Evolutionary conservation across 1,140 invertebrate species (phyloP).

Genomic region (Epicauta chinensis): DNA sequence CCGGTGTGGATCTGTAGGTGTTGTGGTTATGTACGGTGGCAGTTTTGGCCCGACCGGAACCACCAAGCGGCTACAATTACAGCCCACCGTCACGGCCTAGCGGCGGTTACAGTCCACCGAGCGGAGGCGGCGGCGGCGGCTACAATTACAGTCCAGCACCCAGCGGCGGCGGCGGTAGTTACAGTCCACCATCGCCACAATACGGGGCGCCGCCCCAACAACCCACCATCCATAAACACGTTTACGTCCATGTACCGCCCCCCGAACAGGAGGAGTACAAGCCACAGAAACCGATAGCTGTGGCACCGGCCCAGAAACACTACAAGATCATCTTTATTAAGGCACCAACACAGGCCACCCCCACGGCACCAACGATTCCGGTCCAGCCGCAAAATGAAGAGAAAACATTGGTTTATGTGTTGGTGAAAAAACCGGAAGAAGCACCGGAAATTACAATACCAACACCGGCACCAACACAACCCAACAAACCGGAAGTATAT

Average conservation of each 20-base stretch:
- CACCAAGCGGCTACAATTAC: too few species aligned
- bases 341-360: slow-evolving; percentile 71
- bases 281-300: slow-evolving; percentile 54
- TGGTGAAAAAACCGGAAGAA: slow-evolving; percentile 79
- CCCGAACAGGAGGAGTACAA: slow-evolving; percentile 69
- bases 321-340: slow-evolving; percentile 89
- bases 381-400: slow-evolving; percentile 73
- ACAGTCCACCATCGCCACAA: slow-evolving; percentile 49
- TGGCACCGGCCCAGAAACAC: slow-evolving; percentile 74
- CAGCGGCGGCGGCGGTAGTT: slow-evolving; percentile 39
- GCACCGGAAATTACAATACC: slow-evolving; percentile 69
- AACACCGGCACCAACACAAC: slow-evolving; percentile 69
- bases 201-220: slow-evolving; percentile 67
- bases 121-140: slow-evolving; percentile 39
- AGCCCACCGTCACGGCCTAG: too few species aligned
- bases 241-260: slow-evolving; percentile 80
- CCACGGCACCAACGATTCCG: slow-evolving; percentile 67
- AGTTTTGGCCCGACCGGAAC: too few species aligned
- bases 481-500: slow-evolving; percentile 76
- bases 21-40: too few species aligned
- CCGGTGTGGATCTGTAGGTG: too few species aligned
- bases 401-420: slow-evolving; percentile 79
- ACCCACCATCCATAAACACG: slow-evolving; percentile 76
- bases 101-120: slow-evolving; percentile 5
- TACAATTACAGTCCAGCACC: slow-evolving; percentile 27